Evolutionary conservation across 2,113 vertebrate genomes (phyloP).

Genomic region (Anarrhichthys ocellatus): DNA sequence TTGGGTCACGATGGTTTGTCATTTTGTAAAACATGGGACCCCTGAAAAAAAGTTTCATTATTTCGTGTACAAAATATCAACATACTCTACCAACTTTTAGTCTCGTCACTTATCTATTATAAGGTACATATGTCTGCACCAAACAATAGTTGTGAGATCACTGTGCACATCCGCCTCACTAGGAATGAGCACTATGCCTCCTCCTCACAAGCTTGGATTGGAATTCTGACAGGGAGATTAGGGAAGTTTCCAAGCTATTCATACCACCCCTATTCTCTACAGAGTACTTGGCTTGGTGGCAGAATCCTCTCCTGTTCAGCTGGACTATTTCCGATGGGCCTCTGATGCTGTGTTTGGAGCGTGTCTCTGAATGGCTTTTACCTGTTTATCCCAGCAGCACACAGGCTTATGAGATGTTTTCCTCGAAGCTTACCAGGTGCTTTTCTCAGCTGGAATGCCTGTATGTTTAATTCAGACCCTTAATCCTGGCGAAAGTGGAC

Average conservation of each 20-base stretch:
- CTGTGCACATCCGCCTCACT: slow-evolving; percentile 40
- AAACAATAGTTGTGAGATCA: slow-evolving; percentile 61
- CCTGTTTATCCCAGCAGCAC: slow-evolving; percentile 83
- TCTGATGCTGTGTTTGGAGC: slow-evolving; percentile 76
- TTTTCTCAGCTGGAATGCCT: slow-evolving; percentile 76
- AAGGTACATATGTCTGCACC: slow-evolving; percentile 17
- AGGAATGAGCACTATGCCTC: slow-evolving; percentile 70
- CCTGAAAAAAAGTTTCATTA: too few species aligned
- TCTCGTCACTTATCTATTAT: slow-evolving; percentile 1
- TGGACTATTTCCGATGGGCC: slow-evolving; percentile 78
- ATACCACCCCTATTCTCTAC: slow-evolving; percentile 57
- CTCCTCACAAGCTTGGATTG: slow-evolving; percentile 60
- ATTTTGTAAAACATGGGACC: neutral
- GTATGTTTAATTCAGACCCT: slow-evolving; percentile 76
- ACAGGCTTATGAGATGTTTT: slow-evolving; percentile 81
- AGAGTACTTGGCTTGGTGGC: slow-evolving; percentile 71
- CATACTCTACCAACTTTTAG: neutral
- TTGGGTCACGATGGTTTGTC: neutral
- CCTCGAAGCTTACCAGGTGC: slow-evolving; percentile 80
- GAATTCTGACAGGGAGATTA: slow-evolving; percentile 79
- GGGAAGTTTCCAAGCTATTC: slow-evolving; percentile 83
- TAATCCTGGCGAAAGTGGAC: slow-evolving; percentile 80
- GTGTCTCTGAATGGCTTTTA: slow-evolving; percentile 81
- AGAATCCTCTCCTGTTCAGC: slow-evolving; percentile 74
- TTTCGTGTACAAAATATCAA: neutral